phyloP scores from a whole-genome alignment of 2,797 vertebrate species.

The Sebastes vulpes region DNA sequence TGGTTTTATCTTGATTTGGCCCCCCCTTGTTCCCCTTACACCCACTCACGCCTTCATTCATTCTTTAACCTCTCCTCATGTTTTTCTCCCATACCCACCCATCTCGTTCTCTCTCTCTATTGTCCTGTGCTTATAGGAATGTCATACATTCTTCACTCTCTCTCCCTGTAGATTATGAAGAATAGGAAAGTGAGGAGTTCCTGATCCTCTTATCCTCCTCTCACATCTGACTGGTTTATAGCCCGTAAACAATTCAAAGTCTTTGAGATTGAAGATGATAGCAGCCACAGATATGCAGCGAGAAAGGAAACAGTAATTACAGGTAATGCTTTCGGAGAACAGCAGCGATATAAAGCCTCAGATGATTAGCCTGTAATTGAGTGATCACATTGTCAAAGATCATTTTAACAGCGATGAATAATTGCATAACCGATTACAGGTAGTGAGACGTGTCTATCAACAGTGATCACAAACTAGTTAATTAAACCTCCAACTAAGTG shows the following conservation, averaged over 20 bases:
- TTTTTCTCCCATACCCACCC: slow-evolving; percentile 47
- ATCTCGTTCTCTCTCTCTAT: slow-evolving; percentile 48
- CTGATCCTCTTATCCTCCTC: slow-evolving; percentile 54
- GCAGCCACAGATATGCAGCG: slow-evolving; percentile 32
- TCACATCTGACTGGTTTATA: slow-evolving; percentile 62
- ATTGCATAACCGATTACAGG: slow-evolving; percentile 46
- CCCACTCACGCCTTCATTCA: slow-evolving; percentile 38
- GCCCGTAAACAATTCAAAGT: slow-evolving; percentile 38
- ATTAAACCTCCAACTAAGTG: slow-evolving; percentile 35
- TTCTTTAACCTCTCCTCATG: slow-evolving; percentile 41
- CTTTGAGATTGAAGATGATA: slow-evolving; percentile 48
- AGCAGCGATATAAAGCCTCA: slow-evolving; percentile 34
- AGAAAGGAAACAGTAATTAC: slow-evolving; percentile 59
- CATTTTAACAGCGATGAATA: slow-evolving; percentile 34
- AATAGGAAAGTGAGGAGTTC: slow-evolving; percentile 54
- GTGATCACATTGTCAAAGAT: slow-evolving; percentile 46
- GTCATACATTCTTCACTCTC: slow-evolving; percentile 62
- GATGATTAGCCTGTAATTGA: slow-evolving; percentile 64
- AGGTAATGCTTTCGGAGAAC: slow-evolving; percentile 41
- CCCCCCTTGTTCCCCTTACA: background rate
- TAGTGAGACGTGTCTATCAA: slow-evolving; percentile 31
- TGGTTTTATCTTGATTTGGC: slow-evolving; percentile 53
- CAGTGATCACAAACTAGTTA: slow-evolving; percentile 29
- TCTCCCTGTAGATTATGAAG: slow-evolving; percentile 45
- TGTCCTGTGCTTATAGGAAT: slow-evolving; percentile 62